Percentiles rank a stretch among this genome's conserved stretches.
These are phyloP conservation scores for Cirrhinus molitorella DNA, from an alignment of 2,797 vertebrate species.

Conservation along the genomic window DNA sequence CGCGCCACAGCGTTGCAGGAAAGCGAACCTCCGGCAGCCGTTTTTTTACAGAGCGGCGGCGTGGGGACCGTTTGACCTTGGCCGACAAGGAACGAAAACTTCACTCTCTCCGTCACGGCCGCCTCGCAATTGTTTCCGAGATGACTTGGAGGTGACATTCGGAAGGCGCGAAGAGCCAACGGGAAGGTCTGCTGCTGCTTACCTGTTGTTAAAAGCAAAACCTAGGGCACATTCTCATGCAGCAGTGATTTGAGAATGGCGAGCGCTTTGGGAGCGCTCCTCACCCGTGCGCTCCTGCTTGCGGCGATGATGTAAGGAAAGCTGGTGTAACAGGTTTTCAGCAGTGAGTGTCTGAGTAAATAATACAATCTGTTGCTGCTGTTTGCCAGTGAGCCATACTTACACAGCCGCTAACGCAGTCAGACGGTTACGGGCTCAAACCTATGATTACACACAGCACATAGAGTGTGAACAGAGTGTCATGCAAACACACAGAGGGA, in stretches of 20 bases:
- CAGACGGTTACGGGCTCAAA: conserved; percentile 78
- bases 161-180: conserved; percentile 8
- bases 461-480: conserved; percentile 79
- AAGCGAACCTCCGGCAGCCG: background rate
- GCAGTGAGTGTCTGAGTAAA: conserved; percentile 85
- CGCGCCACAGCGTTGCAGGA: background rate
- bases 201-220: conserved; percentile 49
- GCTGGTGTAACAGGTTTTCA: conserved; percentile 84
- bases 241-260: conserved; percentile 37
- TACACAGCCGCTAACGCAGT: conserved; percentile 76
- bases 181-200: background rate
- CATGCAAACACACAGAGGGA: conserved; percentile 77
- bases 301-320: conserved; percentile 69
- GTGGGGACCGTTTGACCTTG: conserved; percentile 59
- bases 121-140: conserved; percentile 13
- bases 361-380: conserved; percentile 86
- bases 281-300: conserved; percentile 51
- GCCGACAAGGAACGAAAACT: conserved; percentile 39
- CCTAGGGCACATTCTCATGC: conserved; percentile 39
- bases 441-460: conserved; percentile 62
- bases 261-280: conserved; percentile 47
- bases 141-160: conserved; percentile 31
- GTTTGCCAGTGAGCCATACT: conserved; percentile 78
- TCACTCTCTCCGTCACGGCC: conserved; percentile 18
- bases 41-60: background rate